Evolutionary conservation across 2,113 vertebrate species (phyloP), one percentile per base, ranked within the genome.

Genomic region (Oxyura jamaicensis): DNA sequence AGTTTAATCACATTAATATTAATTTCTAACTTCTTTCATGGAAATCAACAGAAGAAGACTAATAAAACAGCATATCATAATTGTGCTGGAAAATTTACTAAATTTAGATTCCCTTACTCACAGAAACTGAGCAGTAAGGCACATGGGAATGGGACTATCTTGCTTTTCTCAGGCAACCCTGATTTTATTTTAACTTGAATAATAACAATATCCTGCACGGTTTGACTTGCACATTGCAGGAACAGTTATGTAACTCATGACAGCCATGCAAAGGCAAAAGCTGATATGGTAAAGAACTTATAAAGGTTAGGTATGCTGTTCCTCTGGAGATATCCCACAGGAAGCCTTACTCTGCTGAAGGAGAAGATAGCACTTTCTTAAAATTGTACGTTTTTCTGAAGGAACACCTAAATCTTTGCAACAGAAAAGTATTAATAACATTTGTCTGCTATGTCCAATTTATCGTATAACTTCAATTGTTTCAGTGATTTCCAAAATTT

Each of bases 131-230:
- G 79, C 35, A 93, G 65, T 52, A 77, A 73, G 22, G 46, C 88
- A 86, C 93, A 94, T 92, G 92, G 95, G 93, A 95, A 87, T 90
- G 46, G 67, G 59, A 80, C 63, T 77, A 23, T 65, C 56, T 46
- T 86, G 55, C 56, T 71, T 93, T 96, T 96, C 95, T 96, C 95
- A 97, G 91, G 46, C 82, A 88, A 69, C 72, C 41, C 21, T 62
- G 42, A 90, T 95, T 94, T 95, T 92, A 88, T 96, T 95, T 95
- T 88, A 97, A 86, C 76, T 92, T 59, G 76, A 95, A 56, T 83
- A 96, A 93, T 77, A 95, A 93, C 53, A 79, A 76, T 91, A 79
- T 67, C 77, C 92, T 87, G 90, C 53, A 44, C 75, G 90, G 87
- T 91, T 35, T 78, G 75, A 63, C 59, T 85, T 82, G 89, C 44